Evolutionary conservation across 2,113 vertebrate species (phyloP).

Genomic region (Leptocoma aspasia): DNA sequence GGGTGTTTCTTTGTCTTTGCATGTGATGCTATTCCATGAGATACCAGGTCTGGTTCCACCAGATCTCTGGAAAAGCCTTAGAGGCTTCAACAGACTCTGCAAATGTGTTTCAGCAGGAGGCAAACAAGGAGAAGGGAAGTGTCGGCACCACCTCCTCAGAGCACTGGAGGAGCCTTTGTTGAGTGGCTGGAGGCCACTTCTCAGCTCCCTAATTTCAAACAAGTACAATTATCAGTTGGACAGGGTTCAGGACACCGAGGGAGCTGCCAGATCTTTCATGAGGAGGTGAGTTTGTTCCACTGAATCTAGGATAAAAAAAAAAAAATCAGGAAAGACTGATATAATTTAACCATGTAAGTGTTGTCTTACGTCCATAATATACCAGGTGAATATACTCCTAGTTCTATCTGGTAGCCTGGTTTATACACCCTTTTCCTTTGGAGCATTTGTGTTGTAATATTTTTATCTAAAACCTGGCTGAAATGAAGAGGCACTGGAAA

Average conservation of each 20-base stretch:
- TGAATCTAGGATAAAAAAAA: not conserved
- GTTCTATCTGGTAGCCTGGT: not conserved
- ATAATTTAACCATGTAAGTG: not conserved
- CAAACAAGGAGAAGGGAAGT: slow-evolving; percentile 37
- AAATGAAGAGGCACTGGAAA: not conserved
- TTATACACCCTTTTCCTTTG: not conserved
- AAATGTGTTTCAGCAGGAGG: slow-evolving; percentile 20
- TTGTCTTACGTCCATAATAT: not conserved
- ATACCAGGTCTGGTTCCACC: slow-evolving; percentile 20
- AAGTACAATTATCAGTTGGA: slow-evolving; percentile 66
- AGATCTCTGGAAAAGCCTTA: slow-evolving; percentile 40
- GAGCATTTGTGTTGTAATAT: not conserved
- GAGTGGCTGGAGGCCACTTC: slow-evolving; percentile 54
- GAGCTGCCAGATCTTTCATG: slow-evolving; percentile 60
- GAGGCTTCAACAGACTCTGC: slow-evolving; percentile 24
- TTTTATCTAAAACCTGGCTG: not conserved
- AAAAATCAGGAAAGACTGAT: not conserved
- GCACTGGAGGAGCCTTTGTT: slow-evolving; percentile 31
- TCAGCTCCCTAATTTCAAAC: slow-evolving; percentile 44
- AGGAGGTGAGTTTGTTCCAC: not conserved
- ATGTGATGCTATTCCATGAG: not conserved
- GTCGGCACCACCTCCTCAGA: not conserved
- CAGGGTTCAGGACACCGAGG: slow-evolving; percentile 38
- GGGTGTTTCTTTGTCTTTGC: slow-evolving; percentile 35
- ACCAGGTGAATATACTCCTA: not conserved